Evolutionary conservation across 2,113 vertebrate species (phyloP).

Genomic region (Calidris pygmaea): DNA sequence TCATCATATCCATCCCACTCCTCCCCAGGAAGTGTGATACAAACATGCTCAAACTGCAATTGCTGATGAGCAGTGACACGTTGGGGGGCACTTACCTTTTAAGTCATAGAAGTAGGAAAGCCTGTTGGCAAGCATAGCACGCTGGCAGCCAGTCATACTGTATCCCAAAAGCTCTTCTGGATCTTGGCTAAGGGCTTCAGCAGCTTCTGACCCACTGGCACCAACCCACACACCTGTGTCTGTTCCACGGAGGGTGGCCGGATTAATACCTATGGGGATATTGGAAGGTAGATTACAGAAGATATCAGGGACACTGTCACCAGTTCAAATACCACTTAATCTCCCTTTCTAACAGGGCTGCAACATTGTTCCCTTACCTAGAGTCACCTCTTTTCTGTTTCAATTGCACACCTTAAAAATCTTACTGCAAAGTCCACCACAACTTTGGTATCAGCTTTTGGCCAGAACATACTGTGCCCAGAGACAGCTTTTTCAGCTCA

Average conservation of each 20-base stretch:
- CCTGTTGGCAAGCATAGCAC: conserved; percentile 95
- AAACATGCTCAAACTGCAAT: background rate
- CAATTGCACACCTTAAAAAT: background rate
- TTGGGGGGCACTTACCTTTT: conserved; percentile 74
- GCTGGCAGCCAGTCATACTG: conserved; percentile 97
- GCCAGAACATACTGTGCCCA: background rate
- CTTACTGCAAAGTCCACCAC: background rate
- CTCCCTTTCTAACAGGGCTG: background rate
- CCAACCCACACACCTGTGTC: conserved; percentile 93
- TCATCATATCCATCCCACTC: background rate
- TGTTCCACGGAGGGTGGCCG: conserved; percentile 81
- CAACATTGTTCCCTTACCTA: background rate
- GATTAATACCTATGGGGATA: conserved; percentile 83
- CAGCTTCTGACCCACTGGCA: conserved; percentile 89
- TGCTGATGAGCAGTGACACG: background rate
- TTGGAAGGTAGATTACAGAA: background rate
- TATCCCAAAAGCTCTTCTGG: conserved; percentile 95
- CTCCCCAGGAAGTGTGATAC: background rate
- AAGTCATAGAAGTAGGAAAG: conserved; percentile 94
- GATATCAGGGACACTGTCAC: background rate
- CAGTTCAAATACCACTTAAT: background rate
- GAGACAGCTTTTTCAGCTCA: background rate
- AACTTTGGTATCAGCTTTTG: background rate
- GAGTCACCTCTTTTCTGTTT: background rate
- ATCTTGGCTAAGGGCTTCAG: conserved; percentile 89